These are phyloP conservation scores for Brenthis daphne DNA, from an alignment of 2,888 invertebrate genomes.

Conservation along the genomic window DNA sequence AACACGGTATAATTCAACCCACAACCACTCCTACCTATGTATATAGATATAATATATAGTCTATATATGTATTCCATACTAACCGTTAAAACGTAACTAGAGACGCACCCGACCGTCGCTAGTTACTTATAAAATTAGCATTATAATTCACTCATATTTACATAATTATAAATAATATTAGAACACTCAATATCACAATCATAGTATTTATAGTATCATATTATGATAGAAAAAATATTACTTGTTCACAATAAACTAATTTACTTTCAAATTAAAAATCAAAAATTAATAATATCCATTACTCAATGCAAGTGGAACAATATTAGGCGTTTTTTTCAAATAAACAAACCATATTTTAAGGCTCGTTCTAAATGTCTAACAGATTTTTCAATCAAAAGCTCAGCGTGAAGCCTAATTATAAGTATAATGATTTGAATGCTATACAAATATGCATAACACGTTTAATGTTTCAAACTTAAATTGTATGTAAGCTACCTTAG, in stretches of 20 bases:
- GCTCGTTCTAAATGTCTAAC: slow-evolving; percentile 24
- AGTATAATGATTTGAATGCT: slow-evolving; percentile 62
- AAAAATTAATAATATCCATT: slow-evolving; percentile 43
- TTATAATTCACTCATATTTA: neutral
- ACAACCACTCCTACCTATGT: too few species aligned
- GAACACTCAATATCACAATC: neutral
- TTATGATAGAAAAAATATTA: neutral
- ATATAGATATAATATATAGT: too few species aligned
- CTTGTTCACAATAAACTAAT: slow-evolving; percentile 19
- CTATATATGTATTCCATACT: too few species aligned
- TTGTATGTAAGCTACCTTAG: slow-evolving; percentile 7
- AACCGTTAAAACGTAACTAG: too few species aligned
- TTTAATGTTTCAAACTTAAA: slow-evolving; percentile 8
- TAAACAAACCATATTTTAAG: slow-evolving; percentile 38
- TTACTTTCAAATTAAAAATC: slow-evolving; percentile 27
- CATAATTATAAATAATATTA: neutral
- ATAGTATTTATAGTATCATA: neutral
- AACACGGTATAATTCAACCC: too few species aligned
- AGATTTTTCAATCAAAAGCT: slow-evolving; percentile 68
- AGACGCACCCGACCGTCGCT: too few species aligned
- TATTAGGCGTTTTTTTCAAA: slow-evolving; percentile 26
- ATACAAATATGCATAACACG: slow-evolving; percentile 41
- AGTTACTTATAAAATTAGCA: too few species aligned
- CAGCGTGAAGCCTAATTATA: slow-evolving; percentile 69
- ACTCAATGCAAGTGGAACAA: slow-evolving; percentile 40